These are phyloP conservation scores for Helogale parvula DNA, from an alignment of 2,113 vertebrate genomes.

Conservation along the genomic window DNA sequence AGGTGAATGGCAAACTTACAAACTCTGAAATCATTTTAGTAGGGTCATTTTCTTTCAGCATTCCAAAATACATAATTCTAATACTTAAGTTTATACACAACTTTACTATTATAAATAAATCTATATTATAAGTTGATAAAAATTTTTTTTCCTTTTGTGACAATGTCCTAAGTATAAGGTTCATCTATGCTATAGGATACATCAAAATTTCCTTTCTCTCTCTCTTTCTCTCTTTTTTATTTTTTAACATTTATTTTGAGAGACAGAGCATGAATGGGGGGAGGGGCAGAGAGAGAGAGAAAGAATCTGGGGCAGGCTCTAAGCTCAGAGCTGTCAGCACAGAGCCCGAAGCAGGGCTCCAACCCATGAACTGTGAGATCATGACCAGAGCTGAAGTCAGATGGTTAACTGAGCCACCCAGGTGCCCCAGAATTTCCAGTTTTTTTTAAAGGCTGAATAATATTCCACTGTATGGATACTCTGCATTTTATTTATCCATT, in stretches of 20 bases:
- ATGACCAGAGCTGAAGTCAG: no score
- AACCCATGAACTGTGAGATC: no score
- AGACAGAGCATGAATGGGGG: no score
- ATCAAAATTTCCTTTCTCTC: neutral
- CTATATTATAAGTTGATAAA: neutral
- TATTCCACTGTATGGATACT: neutral
- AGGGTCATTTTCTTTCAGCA: neutral
- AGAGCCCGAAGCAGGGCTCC: no score
- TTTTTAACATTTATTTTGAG: no score
- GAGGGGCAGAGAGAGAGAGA: no score
- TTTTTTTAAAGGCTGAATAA: neutral
- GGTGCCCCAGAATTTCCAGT: neutral
- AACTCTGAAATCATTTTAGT: neutral
- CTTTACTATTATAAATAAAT: neutral
- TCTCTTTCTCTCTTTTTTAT: neutral
- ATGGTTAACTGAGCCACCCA: no score
- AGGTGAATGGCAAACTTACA: neutral
- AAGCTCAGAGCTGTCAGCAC: no score
- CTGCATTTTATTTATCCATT: neutral
- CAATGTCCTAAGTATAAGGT: neutral
- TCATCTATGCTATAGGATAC: neutral
- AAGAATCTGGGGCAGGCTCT: no score
- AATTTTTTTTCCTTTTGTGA: neutral
- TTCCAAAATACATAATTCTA: neutral
- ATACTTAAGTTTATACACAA: neutral